phyloP scores from a whole-genome alignment of 2,888 invertebrate genomes.

The Trachelus iudaicus region DNA sequence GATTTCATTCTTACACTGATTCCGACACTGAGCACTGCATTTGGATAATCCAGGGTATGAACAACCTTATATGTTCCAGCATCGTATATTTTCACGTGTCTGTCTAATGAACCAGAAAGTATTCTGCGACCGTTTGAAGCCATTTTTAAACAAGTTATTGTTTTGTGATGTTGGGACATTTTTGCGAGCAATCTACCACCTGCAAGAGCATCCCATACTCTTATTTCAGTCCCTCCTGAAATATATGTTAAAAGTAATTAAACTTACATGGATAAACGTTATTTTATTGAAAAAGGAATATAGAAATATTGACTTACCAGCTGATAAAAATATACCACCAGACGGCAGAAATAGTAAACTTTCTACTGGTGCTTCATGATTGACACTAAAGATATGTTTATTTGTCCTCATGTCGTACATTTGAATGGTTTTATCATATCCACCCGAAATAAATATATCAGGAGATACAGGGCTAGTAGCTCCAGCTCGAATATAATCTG shows the following conservation, averaged over 20 bases:
- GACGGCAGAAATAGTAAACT: constrained; percentile 87
- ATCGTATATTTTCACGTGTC: constrained; percentile 94
- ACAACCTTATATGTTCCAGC: constrained; percentile 86
- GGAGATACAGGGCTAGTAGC: constrained; percentile 80
- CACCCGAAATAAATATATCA: constrained; percentile 84
- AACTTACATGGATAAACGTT: not conserved
- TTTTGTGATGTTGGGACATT: constrained; percentile 94
- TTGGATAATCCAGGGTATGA: constrained; percentile 90
- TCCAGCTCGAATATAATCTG: constrained; percentile 88
- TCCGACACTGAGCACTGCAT: constrained; percentile 89
- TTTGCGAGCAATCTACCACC: constrained; percentile 87
- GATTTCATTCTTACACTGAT: constrained; percentile 67
- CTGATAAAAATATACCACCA: constrained; percentile 90
- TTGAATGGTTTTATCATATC: constrained; percentile 89
- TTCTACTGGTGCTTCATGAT: constrained; percentile 93
- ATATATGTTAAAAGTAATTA: constrained; percentile 1
- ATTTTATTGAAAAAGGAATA: not conserved
- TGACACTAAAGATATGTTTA: constrained; percentile 77
- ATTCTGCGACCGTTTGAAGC: constrained; percentile 85
- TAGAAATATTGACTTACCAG: constrained; percentile 68
- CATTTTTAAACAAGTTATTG: constrained; percentile 87
- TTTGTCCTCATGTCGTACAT: constrained; percentile 87
- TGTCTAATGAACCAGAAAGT: constrained; percentile 90
- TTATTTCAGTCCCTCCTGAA: constrained; percentile 84
- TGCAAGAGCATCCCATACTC: constrained; percentile 92